Evolutionary conservation across 2,888 invertebrate species (phyloP), one percentile per base, ranked within the genome.

Genomic region (Pyrrhia umbra): DNA sequence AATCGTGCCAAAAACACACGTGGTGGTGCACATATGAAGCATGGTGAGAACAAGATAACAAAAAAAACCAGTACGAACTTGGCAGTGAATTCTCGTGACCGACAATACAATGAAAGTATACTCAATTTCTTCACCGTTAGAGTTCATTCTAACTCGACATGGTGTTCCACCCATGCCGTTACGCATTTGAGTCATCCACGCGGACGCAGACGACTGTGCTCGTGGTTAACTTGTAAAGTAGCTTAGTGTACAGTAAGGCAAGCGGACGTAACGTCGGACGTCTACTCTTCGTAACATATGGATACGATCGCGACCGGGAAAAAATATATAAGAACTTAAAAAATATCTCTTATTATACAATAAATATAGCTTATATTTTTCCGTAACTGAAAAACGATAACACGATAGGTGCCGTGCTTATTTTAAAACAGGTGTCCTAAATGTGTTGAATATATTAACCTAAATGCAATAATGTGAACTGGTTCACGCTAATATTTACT

Each of bases 61-160:
- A 83, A 83, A 89, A 92, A 90, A 92, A 92, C 90, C 88, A 88
- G 92, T 88, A 86, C 90, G 91, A 92, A 92, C 93, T 93, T 94
- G 93, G 92, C 92, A 92, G 86, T 91, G 91, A 92, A 92, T 89
- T 89, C 83, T 81, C 77, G 77, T 67, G 40, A 6, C 16, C 56
- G 23, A 43, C 47, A 15, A 9, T 15, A 69, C 37, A 42, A 55
- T 20, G 75, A 83, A 85, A 75, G 52, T 67, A 30, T 27, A 46
- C 65, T 55, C 66, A 71, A 69, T 23, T 8, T 4, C 40, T 13
- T 23, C 0, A n/a, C 2, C 0, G 21, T 42, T 66, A 83, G 77
- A 77, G 67, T 78, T 56, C 65, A 75, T 80, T 80, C 68, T 88
- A 70, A 57, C 13, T 10, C 16, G 25, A 6, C 21, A 1, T 6